A percentile compares a stretch with the other conserved stretches of the same genome.
These are phyloP conservation scores for Macrosteles quadrilineatus DNA, from an alignment of 1,140 invertebrate species.

Conservation along the genomic window DNA sequence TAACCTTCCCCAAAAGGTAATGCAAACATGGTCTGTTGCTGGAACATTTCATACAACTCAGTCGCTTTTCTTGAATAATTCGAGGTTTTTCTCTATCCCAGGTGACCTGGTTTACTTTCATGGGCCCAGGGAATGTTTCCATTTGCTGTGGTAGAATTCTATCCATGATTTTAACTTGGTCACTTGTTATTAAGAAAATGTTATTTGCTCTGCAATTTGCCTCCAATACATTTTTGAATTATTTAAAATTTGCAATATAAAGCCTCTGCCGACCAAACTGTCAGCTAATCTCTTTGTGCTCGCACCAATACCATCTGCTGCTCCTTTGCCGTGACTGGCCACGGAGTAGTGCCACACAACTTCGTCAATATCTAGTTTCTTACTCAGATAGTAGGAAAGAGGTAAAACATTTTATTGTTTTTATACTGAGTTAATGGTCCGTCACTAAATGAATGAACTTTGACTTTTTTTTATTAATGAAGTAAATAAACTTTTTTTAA, in stretches of 20 bases:
- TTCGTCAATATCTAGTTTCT: slow-evolving; percentile 30
- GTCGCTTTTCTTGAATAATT: slow-evolving; percentile 10
- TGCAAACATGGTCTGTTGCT: slow-evolving; percentile 17
- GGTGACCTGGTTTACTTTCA: slow-evolving; percentile 28
- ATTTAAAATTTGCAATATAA: slow-evolving; percentile 32
- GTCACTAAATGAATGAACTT: slow-evolving; percentile 29
- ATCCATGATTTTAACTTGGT: slow-evolving; percentile 17
- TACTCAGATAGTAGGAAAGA: slow-evolving; percentile 27
- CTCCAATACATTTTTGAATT: slow-evolving; percentile 23
- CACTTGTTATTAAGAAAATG: slow-evolving; percentile 18
- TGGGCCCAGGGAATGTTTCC: slow-evolving; percentile 20
- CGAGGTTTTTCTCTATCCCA: slow-evolving; percentile 26
- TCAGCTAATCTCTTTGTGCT: slow-evolving; percentile 39
- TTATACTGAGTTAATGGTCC: slow-evolving; percentile 22
- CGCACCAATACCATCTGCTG: slow-evolving; percentile 42
- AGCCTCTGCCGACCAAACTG: slow-evolving; percentile 34
- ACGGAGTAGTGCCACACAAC: slow-evolving; percentile 40
- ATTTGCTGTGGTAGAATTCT: background rate
- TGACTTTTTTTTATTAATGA: too few relatives aligned
- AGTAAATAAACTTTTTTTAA: too few relatives aligned
- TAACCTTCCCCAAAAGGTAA: slow-evolving; percentile 12
- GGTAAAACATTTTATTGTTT: slow-evolving; percentile 35
- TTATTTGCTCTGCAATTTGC: slow-evolving; percentile 1
- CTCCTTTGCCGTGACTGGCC: slow-evolving; percentile 42
- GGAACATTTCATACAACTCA: slow-evolving; percentile 27